These are phyloP conservation scores for Neogale vison DNA, from an alignment of 2,113 vertebrate genomes.

Conservation along the genomic window DNA sequence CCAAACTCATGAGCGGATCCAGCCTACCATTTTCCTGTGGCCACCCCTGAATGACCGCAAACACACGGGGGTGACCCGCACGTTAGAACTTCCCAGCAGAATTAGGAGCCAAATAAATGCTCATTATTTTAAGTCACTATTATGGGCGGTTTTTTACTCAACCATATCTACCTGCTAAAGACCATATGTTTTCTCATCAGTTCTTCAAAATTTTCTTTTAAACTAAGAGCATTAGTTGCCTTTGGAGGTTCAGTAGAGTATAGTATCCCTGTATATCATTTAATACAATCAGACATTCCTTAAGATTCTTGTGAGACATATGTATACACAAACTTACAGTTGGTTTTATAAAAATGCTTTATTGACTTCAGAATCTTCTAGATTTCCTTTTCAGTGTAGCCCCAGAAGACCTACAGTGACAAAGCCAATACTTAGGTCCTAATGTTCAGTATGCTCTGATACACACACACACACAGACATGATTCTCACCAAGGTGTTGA, in stretches of 20 bases:
- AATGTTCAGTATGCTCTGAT: not conserved
- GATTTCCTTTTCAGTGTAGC: not conserved
- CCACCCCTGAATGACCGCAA: not conserved
- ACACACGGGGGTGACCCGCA: not conserved
- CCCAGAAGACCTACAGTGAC: not conserved
- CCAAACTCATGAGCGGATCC: not conserved
- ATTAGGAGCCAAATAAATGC: not conserved
- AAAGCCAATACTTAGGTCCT: not conserved
- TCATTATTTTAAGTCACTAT: not conserved
- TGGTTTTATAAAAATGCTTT: not conserved
- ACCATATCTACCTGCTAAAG: not conserved
- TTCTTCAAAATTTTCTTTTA: conserved; percentile 17
- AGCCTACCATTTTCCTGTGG: not conserved
- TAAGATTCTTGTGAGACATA: not conserved
- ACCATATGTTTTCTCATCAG: not conserved
- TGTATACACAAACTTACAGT: not conserved
- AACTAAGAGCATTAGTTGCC: not conserved
- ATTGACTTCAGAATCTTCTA: not conserved
- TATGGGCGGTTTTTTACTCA: not conserved
- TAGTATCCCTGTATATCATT: not conserved
- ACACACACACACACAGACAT: not conserved
- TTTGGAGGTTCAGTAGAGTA: not conserved
- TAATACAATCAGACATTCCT: not conserved
- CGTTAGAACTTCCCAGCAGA: not conserved
- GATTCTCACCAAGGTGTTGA: not conserved